Conservation (phyloP, 2,888 invertebrate genomes). For the Allacma fusca region DNA sequence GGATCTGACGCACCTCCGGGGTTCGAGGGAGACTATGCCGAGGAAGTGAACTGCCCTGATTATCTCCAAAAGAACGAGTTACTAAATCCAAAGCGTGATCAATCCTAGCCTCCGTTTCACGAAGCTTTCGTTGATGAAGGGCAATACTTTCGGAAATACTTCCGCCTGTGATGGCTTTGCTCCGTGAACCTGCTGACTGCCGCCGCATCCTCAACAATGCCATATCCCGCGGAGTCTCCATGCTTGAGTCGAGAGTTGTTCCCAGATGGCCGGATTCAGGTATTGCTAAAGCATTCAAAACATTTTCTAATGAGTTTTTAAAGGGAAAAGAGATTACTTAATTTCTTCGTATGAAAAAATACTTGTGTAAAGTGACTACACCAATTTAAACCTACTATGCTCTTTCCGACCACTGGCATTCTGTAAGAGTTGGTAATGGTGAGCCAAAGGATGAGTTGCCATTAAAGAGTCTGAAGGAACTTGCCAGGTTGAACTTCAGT, state of each 20-base stretch:
- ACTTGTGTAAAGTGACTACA: too few species aligned
- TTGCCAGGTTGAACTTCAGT: too few species aligned
- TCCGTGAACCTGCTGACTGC: conserved; percentile 3
- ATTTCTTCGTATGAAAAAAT: too few species aligned
- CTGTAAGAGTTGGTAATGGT: conserved; percentile 8
- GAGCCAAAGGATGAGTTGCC: too few species aligned
- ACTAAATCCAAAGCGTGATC: conserved; percentile 36
- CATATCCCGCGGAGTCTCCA: conserved; percentile 18
- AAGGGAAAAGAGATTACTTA: neutral
- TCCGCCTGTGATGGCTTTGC: neutral
- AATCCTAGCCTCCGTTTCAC: conserved; percentile 32
- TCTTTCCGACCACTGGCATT: neutral
- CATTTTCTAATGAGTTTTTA: neutral
- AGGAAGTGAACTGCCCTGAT: conserved; percentile 14
- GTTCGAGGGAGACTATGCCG: neutral
- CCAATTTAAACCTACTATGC: neutral
- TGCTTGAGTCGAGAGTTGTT: neutral
- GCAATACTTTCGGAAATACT: conserved; percentile 34
- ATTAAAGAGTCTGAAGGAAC: too few species aligned
- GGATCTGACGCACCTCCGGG: conserved; percentile 23
- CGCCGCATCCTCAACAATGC: conserved; percentile 13
- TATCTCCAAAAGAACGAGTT: conserved; percentile 33
- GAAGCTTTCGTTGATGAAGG: conserved; percentile 33
- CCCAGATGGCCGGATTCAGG: neutral
- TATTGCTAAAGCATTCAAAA: neutral